Base-by-base conservation (phyloP, 2,797 vertebrate genomes). In the Channallabes apus region DNA sequence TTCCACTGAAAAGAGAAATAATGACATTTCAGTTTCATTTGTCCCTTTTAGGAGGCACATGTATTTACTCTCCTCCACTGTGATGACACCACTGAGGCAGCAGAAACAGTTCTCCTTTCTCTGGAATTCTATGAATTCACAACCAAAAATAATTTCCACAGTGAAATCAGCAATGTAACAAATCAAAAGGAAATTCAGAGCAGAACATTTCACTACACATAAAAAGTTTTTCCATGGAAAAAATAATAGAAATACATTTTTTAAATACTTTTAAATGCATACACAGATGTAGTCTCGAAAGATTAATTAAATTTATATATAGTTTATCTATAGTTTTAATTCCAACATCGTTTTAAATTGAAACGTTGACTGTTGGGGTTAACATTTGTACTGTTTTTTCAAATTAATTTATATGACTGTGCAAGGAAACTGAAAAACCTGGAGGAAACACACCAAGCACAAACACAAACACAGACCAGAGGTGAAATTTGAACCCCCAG, bases 1-100 rank as follows among this genome's bases (percentile, higher is more conserved):
- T 76, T 76, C 46, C 46, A 29, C n/a, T 29, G 54, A 76, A 77
- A 77, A 59, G 54, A 22, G 54, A 77, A 77, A 59, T 12, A 9
- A 58, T 59, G 27, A 2, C 4, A 4, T 77, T 35, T 32, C 54
- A 32, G 0, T 27, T 76, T 32, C 51, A 20, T 58, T 76, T 76
- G 73, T 9, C 41, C 7, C 41, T 46, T 46, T 46, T 8, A 46
- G 29, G 6, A 35, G 32, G 22, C 6, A 6, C 17, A 22, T 71
- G 68, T 2, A 38, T 18, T 71, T 38, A 41, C 8, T 7, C 32
- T 71, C 8, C 18, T 71, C 68, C 29, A 71, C 18, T 71, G 20
- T 4, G 11, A 14, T 71, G 20, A 71, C 32, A 6, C 32, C 5
- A 38, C 17, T 35, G 32, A 41, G 20, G 0, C 32, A 38, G 32